Evolutionary conservation across 1,140 invertebrate species (phyloP), one percentile per base, ranked within the genome.

Genomic region (Reticulitermes speratus): DNA sequence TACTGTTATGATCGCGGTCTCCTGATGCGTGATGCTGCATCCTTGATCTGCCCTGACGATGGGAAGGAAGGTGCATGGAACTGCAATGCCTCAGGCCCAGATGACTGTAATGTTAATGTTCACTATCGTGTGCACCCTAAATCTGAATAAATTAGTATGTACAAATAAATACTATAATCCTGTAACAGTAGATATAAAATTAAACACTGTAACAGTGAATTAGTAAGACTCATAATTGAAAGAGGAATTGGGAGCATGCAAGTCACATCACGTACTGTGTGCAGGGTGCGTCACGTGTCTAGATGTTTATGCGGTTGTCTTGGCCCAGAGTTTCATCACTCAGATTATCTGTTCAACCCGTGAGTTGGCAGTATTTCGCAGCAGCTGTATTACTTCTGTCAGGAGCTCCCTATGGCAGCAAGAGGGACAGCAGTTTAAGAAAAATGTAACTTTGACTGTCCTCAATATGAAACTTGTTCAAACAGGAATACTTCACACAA

Each of bases 321-420:
- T 98, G 0, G 97, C 97, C 96, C 98, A 98, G 88, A 96, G 96
- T 86, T 95, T 94, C 91, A 99, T 98, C 1, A 97, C 95, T 88
- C 96, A 93, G 7, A 97, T 95, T 86, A 99, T 98, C 87, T 96
- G 94, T 87, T 98, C 98, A 0, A 97, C 97, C 90, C 98, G 97
- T 14, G 96, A 95, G 89, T 97, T 97, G 2, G 94, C 94, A 8
- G 96, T 96, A 85, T 96, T 97, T n/a, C 96, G 92, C 12, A 98
- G 91, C 48, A 98, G 92, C 87, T 96, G 95, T 88, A 98, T 94
- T 0, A 97, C 93, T 89, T 98, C 97, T 2, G 94, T 91, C 32
- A 99, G 90, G 3, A 96, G 94, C 88, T 97, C 96, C 87, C 95
- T 86, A 44, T 9, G 55, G 45, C 5, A 82, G 83, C 23, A 45